Evolutionary conservation across 2,888 invertebrate species (phyloP).

Genomic region (Drosophila melanosoma): DNA sequence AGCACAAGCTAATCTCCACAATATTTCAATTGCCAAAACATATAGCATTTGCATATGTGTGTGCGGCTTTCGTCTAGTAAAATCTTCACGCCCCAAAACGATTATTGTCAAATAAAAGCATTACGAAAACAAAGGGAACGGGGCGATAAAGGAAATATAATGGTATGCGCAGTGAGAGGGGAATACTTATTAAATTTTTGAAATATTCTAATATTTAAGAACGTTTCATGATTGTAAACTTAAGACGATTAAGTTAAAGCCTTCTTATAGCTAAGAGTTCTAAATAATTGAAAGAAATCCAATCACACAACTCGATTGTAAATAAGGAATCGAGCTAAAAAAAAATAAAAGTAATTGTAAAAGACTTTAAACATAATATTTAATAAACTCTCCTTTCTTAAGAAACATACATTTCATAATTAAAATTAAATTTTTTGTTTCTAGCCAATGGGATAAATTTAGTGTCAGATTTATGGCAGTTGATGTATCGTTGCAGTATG

Average conservation of each 20-base stretch:
- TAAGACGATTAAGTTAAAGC: constrained; percentile 3
- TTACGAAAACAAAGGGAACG: constrained; percentile 42
- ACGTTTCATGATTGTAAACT: background rate
- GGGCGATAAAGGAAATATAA: constrained; percentile 10
- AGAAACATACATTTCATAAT: background rate
- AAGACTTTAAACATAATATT: background rate
- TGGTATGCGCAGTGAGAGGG: background rate
- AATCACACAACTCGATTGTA: background rate
- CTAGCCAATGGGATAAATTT: background rate
- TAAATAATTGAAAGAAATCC: background rate
- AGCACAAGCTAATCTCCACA: constrained; percentile 63
- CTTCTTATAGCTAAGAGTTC: background rate
- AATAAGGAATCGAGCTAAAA: too few species aligned
- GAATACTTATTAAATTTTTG: constrained; percentile 29
- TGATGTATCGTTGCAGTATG: constrained; percentile 2
- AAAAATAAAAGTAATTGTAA: too few species aligned
- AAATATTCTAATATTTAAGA: constrained; percentile 2
- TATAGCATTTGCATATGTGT: constrained; percentile 57
- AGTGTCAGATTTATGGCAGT: constrained; percentile 10
- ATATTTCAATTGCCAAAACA: constrained; percentile 76
- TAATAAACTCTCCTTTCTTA: background rate
- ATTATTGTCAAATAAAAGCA: constrained; percentile 48
- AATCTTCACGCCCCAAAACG: constrained; percentile 32
- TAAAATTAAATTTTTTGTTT: background rate
- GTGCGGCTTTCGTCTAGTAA: constrained; percentile 45